Base-by-base conservation (phyloP, 2,113 vertebrate species). In the Xenopus tropicalis region DNA sequence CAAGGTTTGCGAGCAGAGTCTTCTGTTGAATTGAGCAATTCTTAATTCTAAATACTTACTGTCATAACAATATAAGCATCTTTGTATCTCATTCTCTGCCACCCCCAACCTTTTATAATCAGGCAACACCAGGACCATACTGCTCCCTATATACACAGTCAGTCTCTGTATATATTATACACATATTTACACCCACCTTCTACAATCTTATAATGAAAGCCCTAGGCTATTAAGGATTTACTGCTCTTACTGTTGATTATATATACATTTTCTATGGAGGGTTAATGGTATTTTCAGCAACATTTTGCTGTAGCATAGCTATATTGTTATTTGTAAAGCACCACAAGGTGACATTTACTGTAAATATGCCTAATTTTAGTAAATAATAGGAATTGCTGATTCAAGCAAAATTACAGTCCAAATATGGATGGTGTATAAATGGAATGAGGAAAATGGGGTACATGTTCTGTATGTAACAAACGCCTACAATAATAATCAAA, bases 1-100 rank as follows among this genome's bases (percentile, higher is more conserved):
- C 43, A 66, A 48, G 64, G 64, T 43, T 48, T 65, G 16, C 29
- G 64, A 66, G 43, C 2, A 48, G 64, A 66, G 46, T 48, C 64
- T 48, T 48, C 64, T 48, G 21, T 43, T 48, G 46, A 66, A 66
- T 66, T 46, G 43, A 66, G 46, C 42, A 66, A 22, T 66, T 66
- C 23, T 66, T 66, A 66, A 66, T 66, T 48, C 48, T 46, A 66
- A 66, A 66, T 23, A 16, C 4, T 13, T 46, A 13, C 20, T 66
- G 42, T 21, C 64, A 66, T 48, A 66, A 66, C 64, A 66, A n/a
- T 12, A 48, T 46, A 48, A 66, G 29, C 44, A 20, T 66, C 46
- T 22, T 48, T 66, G 12, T n/a, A 29, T 44, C 37, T 11, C 10
- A 14, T 11, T 21, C 54, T 57, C 54, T 57, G 46, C 52, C 52